Base-by-base conservation (phyloP, 2,888 invertebrate genomes). In the Cosmia pyralina region DNA sequence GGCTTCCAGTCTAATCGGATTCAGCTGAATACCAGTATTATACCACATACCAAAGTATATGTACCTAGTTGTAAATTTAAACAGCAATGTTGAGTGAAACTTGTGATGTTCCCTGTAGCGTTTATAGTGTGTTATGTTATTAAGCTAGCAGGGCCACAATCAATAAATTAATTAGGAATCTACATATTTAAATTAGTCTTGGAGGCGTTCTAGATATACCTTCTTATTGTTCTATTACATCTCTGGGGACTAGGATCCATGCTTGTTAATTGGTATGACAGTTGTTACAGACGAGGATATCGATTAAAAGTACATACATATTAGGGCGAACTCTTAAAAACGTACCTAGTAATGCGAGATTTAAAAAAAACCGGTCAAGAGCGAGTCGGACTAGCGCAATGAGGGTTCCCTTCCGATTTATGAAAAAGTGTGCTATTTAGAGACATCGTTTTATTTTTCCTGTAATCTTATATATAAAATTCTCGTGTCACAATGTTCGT, bases 131-230 rank as follows among this genome's bases (percentile, higher is more conserved):
- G n/a, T 22, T 50, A 34, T 50, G n/a, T 50, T 22, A 73, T 50
- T 22, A 73, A 46, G 57, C 55, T 41, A 69, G 19, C 62, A 73
- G 62, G 44, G 22, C 48, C 50, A n/a, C 64, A 57, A 77, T 69
- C 59, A 81, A 81, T 75, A 81, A 59, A 77, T 65, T 55, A 50
- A 77, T 65, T 81, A 50, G 6, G n/a, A 75, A 77, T 81, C 50
- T 65, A 76, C 76, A 77, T 75, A 76, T 77, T 72, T 77, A 64
- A 81, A 77, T 59, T 55, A 77, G 82, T 81, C 76, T 50, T 52
- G 44, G 22, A 57, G 60, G 55, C 81, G 76, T 64, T 44, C 53
- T 41, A 58, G 63, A 53, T 64, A 48, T 75, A 53, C 50, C 22
- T 50, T 65, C 59, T 65, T 75, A 81, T 76, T 77, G 66, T 81